Percentiles rank a stretch among this genome's conserved stretches.
phyloP scores from a whole-genome alignment of 1,140 invertebrate species.

The Glomeris maerens region DNA sequence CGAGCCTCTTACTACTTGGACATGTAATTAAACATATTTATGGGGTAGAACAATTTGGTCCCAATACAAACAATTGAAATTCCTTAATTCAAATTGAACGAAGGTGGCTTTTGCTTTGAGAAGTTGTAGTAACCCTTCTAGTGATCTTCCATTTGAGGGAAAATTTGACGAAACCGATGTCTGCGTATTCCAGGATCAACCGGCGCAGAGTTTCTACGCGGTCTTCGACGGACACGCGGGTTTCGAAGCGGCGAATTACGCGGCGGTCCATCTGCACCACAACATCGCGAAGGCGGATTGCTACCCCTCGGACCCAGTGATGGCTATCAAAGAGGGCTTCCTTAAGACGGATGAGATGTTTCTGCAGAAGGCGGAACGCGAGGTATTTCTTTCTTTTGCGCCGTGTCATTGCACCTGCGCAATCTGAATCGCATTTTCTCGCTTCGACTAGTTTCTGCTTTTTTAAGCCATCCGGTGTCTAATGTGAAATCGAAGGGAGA shows the following conservation, averaged over 20 bases:
- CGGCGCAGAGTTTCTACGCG: slow-evolving; percentile 54
- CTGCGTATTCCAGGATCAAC: neutral
- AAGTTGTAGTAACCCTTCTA: neutral
- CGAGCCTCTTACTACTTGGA: too few relatives aligned
- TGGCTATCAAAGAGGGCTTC: slow-evolving; percentile 67
- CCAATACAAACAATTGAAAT: neutral
- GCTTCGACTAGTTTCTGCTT: too few relatives aligned
- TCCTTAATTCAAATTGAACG: neutral
- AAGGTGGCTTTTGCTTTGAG: neutral
- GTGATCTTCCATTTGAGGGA: neutral
- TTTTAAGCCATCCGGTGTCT: too few relatives aligned
- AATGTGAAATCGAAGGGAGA: too few relatives aligned
- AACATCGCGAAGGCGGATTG: slow-evolving; percentile 57
- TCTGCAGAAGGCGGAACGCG: slow-evolving; percentile 50
- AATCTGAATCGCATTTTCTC: neutral
- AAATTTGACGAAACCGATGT: neutral
- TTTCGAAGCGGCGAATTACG: slow-evolving; percentile 71
- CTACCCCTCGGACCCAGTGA: slow-evolving; percentile 49
- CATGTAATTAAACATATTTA: neutral
- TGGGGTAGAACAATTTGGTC: neutral
- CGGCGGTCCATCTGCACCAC: slow-evolving; percentile 71
- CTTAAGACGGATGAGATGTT: slow-evolving; percentile 65
- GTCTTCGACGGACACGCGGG: slow-evolving; percentile 95
- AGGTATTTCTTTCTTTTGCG: slow-evolving; percentile 34
- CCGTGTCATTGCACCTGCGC: neutral